Evolutionary conservation across 2,797 vertebrate species (phyloP).

Genomic region (Pelobates cultripes): DNA sequence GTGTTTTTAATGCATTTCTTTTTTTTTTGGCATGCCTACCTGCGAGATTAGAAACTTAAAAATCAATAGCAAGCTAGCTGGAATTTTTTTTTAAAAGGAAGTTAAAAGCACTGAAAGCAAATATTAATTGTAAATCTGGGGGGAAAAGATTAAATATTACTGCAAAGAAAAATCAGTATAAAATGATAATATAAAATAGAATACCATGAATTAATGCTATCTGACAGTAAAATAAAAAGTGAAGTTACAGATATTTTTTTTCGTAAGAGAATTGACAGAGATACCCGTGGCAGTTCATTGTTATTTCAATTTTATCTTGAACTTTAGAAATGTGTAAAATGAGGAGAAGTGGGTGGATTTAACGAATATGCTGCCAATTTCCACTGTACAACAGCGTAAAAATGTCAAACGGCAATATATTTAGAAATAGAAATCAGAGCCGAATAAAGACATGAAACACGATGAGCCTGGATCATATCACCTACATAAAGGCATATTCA

Average conservation of each 20-base stretch:
- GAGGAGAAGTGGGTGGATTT: conserved; percentile 14
- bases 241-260: neutral
- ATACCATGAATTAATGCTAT: neutral
- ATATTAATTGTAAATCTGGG: too few species aligned
- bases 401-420: conserved; percentile 8
- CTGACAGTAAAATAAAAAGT: neutral
- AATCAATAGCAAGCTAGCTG: too few species aligned
- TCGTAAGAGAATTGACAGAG: neutral
- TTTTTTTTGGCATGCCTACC: too few species aligned
- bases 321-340: conserved; percentile 21
- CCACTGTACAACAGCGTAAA: neutral
- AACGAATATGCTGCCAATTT: conserved; percentile 13
- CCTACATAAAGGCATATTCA: neutral
- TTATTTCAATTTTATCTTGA: conserved; percentile 17
- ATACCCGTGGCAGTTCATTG: neutral
- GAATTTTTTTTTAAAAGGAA: too few species aligned
- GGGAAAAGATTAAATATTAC: neutral
- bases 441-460: conserved; percentile 3
- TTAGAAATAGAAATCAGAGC: neutral
- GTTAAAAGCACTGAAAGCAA: too few species aligned
- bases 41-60: too few species aligned
- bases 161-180: neutral
- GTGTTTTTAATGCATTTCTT: too few species aligned
- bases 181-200: neutral
- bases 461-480: neutral